Conservation (phyloP, 2,797 vertebrate species). For the Mus spretus region DNA sequence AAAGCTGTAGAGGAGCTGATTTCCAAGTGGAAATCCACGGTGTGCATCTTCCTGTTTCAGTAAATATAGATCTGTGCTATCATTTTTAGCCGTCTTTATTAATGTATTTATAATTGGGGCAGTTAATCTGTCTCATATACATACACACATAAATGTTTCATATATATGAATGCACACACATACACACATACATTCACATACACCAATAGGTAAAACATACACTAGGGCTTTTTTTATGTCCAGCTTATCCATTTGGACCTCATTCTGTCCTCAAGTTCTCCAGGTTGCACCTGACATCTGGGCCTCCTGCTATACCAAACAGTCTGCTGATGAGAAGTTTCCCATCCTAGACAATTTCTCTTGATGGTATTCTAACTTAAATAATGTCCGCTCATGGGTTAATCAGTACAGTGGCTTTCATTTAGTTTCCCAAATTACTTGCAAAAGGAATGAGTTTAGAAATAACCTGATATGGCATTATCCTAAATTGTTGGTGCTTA, state of each 20-base stretch:
- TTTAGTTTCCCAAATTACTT: conserved; percentile 16
- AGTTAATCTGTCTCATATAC: conserved; percentile 69
- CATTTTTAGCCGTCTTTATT: conserved; percentile 80
- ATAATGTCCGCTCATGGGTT: background rate
- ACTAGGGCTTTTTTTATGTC: conserved; percentile 45
- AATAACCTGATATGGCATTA: background rate
- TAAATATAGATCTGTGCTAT: conserved; percentile 75
- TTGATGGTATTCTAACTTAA: background rate
- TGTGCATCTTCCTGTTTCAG: conserved; percentile 75
- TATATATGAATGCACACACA: background rate
- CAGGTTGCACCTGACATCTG: conserved; percentile 73
- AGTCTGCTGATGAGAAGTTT: conserved; percentile 53
- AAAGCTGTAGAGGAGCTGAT: conserved; percentile 63
- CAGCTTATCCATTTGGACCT: conserved; percentile 64
- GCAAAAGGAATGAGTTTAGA: background rate
- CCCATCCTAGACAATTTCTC: background rate
- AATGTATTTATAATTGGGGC: conserved; percentile 79
- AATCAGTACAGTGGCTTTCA: conserved; percentile 24
- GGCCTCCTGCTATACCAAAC: conserved; percentile 11
- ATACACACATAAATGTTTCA: background rate
- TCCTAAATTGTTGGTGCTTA: background rate
- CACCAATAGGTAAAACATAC: conserved; percentile 46
- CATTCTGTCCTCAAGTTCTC: conserved; percentile 55
- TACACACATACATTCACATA: background rate
- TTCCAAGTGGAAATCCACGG: conserved; percentile 75